Base-by-base conservation (phyloP, 2,888 invertebrate genomes). In the Phasia obesa region DNA sequence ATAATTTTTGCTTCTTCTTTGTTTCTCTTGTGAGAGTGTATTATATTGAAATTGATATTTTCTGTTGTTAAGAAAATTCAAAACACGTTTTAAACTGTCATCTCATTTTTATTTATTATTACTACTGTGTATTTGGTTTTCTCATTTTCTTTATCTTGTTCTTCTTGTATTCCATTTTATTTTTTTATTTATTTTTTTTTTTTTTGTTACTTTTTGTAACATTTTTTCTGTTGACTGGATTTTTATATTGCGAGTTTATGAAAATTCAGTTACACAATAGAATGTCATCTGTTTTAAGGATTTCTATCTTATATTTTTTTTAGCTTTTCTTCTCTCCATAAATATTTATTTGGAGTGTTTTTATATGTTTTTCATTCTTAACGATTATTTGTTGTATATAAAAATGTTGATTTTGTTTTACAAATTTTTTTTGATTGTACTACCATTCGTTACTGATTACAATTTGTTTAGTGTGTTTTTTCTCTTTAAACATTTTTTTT, bases 281-380 rank as follows among this genome's bases (percentile, higher is more conserved):
- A 73, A 62, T 64, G 73, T 69, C 77, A 82, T 73, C 60, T 47
- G 70, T 65, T 81, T 60, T 81, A 67, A 67, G 73, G 55, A 77
- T 69, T 65, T 77, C 49, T 81, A 38, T 76, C 53, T 60, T 44
- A 57, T 38, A 53, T 49, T 70, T 55, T 21, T 31, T 15, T 57
- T 38, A 47, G 5, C 47, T 59, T 42, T 31, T n/a, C n/a, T 27
- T 13, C 31, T 25, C 17, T 51, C 21, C 47, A 62, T 55, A 62
- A 77, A 70, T 23, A 70, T 55, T 62, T 70, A 55, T 67, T 65
- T 64, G 55, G 64, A 35, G 25, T 71, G 38, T 27, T 71, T 31
- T 17, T 69, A 2, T 31, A 64, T 27, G 38, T 21, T 19, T 55
- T 64, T 55, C 23, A 49, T 57, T 38, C 44, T 60, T 69, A 67